Base-by-base conservation (phyloP, 2,797 vertebrate genomes). In the Pampus argenteus region DNA sequence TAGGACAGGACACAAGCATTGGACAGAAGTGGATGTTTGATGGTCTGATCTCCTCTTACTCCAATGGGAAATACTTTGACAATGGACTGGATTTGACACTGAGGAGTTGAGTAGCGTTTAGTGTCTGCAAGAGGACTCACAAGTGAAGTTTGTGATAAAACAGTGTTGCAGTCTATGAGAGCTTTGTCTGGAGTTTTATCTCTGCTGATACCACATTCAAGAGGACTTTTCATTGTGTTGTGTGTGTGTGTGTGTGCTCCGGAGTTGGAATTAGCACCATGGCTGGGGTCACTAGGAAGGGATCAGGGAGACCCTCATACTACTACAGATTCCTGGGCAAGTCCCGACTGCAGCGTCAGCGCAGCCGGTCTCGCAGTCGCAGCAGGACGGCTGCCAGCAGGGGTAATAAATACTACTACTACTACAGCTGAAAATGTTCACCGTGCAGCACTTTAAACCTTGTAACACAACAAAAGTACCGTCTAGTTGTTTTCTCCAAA, bases 281-380 rank as follows among this genome's bases (percentile, higher is more conserved):
- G 98, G 97, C 98, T 51, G 93, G 97, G 85, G 94, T 96, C 83
- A 93, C 93, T 77, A 96, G 97, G 93, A 99, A 97, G 94, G 96
- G 94, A 84, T 96, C 96, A 55, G 97, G 96, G 82, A 96, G 97
- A 95, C 96, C 94, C 38, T 96, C 97, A 0, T 99, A 99, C 93
- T 99, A 98, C 94, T 98, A 99, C 90, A 95, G 98, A 90, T 96
- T 99, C 88, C 93, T 99, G 88, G 95, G 97, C 92, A 96, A 97
- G 90, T 96, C 97, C 29, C 94, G 97, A 79, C 96, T 99, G 74
- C 97, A 98, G 94, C 95, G 98, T 85, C 98, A 99, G 91, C 95
- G 97, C 34, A 99, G 98, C 91, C 91, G 97, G 81, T 99, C 98
- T 72, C 96, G 97, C 87, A 98, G 97, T 91, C 96, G 98, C 88